Evolutionary conservation across 2,888 invertebrate genomes (phyloP).

Genomic region (Cheilosia vulpina): DNA sequence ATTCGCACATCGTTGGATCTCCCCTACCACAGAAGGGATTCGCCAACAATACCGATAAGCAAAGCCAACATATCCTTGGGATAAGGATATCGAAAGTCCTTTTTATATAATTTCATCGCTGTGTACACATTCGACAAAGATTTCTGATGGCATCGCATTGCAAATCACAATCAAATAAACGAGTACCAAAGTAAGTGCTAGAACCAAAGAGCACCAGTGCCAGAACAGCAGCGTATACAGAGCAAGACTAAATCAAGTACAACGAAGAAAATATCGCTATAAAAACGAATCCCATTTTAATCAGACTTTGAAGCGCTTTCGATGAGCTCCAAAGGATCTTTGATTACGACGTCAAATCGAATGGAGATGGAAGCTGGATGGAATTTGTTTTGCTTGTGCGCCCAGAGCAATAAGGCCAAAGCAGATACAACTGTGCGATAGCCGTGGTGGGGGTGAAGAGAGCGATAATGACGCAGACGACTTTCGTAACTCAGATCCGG

Average conservation of each 20-base stretch:
- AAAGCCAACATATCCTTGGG: slow-evolving; percentile 49
- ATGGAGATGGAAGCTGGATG: slow-evolving; percentile 64
- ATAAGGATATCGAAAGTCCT: slow-evolving; percentile 50
- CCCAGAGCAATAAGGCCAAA: slow-evolving; percentile 68
- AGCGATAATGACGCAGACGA: slow-evolving; percentile 65
- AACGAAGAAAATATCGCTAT: slow-evolving; percentile 67
- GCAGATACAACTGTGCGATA: slow-evolving; percentile 57
- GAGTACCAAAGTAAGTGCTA: slow-evolving; percentile 48
- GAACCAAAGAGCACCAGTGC: slow-evolving; percentile 9
- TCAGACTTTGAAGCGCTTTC: slow-evolving; percentile 74
- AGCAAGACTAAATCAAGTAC: slow-evolving; percentile 66
- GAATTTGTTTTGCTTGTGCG: slow-evolving; percentile 73
- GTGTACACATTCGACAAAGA: slow-evolving; percentile 49
- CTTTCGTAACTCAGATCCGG: slow-evolving; percentile 49
- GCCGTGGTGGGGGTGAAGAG: slow-evolving; percentile 18
- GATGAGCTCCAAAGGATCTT: slow-evolving; percentile 74
- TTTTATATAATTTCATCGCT: slow-evolving; percentile 60
- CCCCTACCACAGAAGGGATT: slow-evolving; percentile 22
- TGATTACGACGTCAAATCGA: slow-evolving; percentile 74
- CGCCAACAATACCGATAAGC: slow-evolving; percentile 49
- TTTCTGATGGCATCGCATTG: slow-evolving; percentile 63
- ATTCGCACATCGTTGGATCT: slow-evolving; percentile 60
- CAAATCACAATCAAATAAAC: slow-evolving; percentile 71
- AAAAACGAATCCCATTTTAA: slow-evolving; percentile 74
- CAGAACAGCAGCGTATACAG: slow-evolving; percentile 17